Evolutionary conservation across 2,113 vertebrate species (phyloP).

Genomic region (Steatornis caripensis): DNA sequence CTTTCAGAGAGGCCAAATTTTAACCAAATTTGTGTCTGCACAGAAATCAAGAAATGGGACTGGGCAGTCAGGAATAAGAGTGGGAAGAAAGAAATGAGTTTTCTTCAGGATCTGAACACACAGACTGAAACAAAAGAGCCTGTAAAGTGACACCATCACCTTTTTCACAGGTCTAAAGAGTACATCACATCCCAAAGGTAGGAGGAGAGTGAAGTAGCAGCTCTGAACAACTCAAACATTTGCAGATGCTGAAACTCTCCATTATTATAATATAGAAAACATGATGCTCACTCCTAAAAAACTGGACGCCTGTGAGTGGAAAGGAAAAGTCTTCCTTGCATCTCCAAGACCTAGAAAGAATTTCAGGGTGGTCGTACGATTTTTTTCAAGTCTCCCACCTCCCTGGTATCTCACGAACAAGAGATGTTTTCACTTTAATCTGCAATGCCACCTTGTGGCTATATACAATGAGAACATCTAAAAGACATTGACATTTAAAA

Average conservation of each 20-base stretch:
- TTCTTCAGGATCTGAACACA: neutral
- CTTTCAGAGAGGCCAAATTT: neutral
- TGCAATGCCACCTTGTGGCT: conserved; percentile 79
- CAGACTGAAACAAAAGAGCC: neutral
- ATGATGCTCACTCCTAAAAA: neutral
- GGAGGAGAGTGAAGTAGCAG: neutral
- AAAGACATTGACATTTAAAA: neutral
- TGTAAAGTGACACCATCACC: neutral
- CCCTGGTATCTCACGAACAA: neutral
- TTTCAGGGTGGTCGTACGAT: neutral
- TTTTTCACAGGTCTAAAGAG: neutral
- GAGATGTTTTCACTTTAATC: conserved; percentile 72
- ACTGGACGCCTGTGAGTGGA: neutral
- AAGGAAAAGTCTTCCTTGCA: neutral
- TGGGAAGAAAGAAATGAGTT: neutral
- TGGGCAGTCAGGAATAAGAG: neutral
- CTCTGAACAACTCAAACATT: neutral
- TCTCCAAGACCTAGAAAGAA: neutral
- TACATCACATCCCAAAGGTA: neutral
- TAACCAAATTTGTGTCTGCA: neutral
- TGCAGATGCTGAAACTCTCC: neutral
- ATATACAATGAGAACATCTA: conserved; percentile 28
- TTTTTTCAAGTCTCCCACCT: neutral
- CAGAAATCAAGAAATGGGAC: neutral
- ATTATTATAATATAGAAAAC: neutral